These are phyloP conservation scores for Pollimyrus isidori DNA, from an alignment of 2,113 vertebrate genomes.

Conservation along the genomic window DNA sequence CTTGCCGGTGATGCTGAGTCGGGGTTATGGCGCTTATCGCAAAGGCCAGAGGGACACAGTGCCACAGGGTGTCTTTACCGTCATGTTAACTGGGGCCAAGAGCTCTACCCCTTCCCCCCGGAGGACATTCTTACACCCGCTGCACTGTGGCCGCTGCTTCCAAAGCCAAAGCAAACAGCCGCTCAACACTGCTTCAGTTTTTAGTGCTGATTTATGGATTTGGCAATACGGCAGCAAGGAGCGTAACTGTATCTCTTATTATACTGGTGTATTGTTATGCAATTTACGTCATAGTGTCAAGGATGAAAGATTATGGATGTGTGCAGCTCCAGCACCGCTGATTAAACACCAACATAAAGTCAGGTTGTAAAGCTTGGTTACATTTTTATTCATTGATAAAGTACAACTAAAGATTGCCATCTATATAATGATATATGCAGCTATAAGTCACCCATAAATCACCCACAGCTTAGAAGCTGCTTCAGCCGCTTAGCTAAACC, in stretches of 20 bases:
- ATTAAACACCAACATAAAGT: background rate
- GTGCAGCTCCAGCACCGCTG: background rate
- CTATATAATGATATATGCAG: background rate
- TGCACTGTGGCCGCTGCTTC: background rate
- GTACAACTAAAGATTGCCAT: background rate
- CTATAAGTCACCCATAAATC: constrained; percentile 25
- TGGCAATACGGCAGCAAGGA: constrained; percentile 21
- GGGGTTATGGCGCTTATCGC: background rate
- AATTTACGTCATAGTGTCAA: background rate
- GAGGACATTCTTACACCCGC: background rate
- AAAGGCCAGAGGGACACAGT: background rate
- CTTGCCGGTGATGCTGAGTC: background rate
- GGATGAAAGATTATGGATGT: background rate
- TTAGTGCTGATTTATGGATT: constrained; percentile 16
- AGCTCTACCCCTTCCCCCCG: background rate
- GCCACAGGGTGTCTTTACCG: background rate
- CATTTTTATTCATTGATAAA: background rate
- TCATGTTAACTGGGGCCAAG: background rate
- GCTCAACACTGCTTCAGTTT: background rate
- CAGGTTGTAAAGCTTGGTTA: background rate
- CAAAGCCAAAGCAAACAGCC: background rate
- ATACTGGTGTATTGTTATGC: background rate
- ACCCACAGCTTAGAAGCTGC: constrained; percentile 42
- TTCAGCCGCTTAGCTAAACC: constrained; percentile 79
- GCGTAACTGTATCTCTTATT: background rate